Evolutionary conservation across 2,797 vertebrate genomes (phyloP), one percentile per base, ranked within the genome.

Genomic region (Neomorphus geoffroyi): DNA sequence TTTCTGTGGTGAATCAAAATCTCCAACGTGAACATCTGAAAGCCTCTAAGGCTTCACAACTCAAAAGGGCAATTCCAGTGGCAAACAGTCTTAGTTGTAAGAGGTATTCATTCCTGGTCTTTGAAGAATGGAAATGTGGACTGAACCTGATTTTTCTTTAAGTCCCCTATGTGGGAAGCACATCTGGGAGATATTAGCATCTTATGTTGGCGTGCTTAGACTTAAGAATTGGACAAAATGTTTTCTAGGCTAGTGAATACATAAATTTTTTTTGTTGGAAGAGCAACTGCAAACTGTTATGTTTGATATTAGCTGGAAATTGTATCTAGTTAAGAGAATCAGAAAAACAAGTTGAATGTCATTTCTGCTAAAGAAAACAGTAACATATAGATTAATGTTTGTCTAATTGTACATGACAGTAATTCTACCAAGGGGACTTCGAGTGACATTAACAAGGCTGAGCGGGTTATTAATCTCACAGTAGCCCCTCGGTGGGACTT

Each of bases 381-480:
- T 8, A 85, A 46, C 73, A 24, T 12, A 60, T 1, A 88, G 86
- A 91, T 67, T 75, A 75, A 93, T 43, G 83, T 80, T 86, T 1
- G 13, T 82, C 85, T 94, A 93, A 91, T 89, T 95, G 90, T 66
- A 91, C 86, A 88, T 12, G 65, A 33, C 90, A 60, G 77, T 7
- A 80, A 71, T 66, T 62, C 87, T 51, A 48, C 73, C 8, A 4
- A 58, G 71, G 71, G 82, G 86, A 37, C 41, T 88, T 51, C 33
- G 2, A 48, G 70, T n/a, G 86, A 45, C 84, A 87, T 39, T 61
- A 81, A 67, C 1, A 56, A 92, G 62, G 80, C 82, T 43, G 90
- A 48, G 86, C 13, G 45, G 74, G 66, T 81, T 85, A 94, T 92
- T 91, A 62, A 89, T 91, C 75, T 92, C 88, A 14, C 91, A 69